Conservation (phyloP, 2,888 invertebrate genomes). For the Nomada fabriciana region DNA sequence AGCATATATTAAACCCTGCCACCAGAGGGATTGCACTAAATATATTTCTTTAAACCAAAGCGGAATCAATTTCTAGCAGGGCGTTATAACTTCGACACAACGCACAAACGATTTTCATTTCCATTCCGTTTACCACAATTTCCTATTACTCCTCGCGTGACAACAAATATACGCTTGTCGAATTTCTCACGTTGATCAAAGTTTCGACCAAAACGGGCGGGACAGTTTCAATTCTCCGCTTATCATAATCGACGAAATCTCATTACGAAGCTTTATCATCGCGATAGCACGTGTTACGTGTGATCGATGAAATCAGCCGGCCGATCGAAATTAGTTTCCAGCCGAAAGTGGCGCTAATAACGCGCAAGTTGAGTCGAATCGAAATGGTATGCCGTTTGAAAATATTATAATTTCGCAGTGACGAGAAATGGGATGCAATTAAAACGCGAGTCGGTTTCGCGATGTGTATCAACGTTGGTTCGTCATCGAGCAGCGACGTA, state of each 20-base stretch:
- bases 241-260: not conserved
- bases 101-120: no score
- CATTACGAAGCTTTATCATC: slow-evolving; percentile 2
- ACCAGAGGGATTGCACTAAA: no score
- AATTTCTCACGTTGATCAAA: slow-evolving; percentile 13
- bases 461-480: not conserved
- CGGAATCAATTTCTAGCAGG: no score
- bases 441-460: slow-evolving; percentile 15
- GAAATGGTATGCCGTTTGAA: not conserved
- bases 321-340: slow-evolving; percentile 30
- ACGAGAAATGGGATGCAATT: slow-evolving; percentile 11
- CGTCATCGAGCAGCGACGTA: slow-evolving; percentile 24
- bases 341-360: slow-evolving; percentile 25
- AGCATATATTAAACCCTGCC: no score
- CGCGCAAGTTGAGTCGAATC: not conserved
- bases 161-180: no score
- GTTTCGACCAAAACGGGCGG: slow-evolving; percentile 4
- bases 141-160: not conserved
- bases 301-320: slow-evolving; percentile 34
- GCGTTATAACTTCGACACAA: no score
- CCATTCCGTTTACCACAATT: no score
- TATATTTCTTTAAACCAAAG: no score
- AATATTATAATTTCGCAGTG: slow-evolving; percentile 32
- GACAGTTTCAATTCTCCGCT: slow-evolving; percentile 10
- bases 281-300: slow-evolving; percentile 4